These are phyloP conservation scores for Meliscaeva auricollis DNA, from an alignment of 2,888 invertebrate genomes.

Conservation along the genomic window DNA sequence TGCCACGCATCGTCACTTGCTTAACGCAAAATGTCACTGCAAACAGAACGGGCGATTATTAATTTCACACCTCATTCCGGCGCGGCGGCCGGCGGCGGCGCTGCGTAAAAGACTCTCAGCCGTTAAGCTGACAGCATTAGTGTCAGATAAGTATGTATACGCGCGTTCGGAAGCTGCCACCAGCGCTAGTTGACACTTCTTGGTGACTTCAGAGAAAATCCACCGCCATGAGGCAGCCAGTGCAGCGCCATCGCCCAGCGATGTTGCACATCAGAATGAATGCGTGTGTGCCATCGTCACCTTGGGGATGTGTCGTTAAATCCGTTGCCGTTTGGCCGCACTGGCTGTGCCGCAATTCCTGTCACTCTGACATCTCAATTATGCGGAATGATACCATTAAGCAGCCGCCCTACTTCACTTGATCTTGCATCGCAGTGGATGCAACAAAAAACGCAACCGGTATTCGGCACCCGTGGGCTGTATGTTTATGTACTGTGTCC, in stretches of 20 bases:
- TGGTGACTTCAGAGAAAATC: constrained; percentile 51
- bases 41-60: constrained; percentile 70
- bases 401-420: constrained; percentile 52
- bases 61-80: constrained; percentile 72
- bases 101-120: constrained; percentile 49
- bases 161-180: constrained; percentile 58
- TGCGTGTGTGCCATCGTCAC: constrained; percentile 71
- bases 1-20: constrained; percentile 44
- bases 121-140: constrained; percentile 71
- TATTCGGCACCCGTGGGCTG: constrained; percentile 68
- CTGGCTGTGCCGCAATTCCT: constrained; percentile 51
- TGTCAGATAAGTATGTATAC: constrained; percentile 68
- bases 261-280: constrained; percentile 13
- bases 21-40: constrained; percentile 72
- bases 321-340: constrained; percentile 38
- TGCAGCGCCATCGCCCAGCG: no score
- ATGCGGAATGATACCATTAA: constrained; percentile 75
- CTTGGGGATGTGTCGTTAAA: constrained; percentile 62
- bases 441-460: constrained; percentile 61
- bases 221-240: constrained; percentile 7
- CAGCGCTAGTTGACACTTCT: constrained; percentile 68
- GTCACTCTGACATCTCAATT: constrained; percentile 76
- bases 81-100: constrained; percentile 7
- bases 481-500: constrained; percentile 61
- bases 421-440: constrained; percentile 8